Base-by-base conservation (phyloP, 2,113 vertebrate species). In the Hystrix brachyura region DNA sequence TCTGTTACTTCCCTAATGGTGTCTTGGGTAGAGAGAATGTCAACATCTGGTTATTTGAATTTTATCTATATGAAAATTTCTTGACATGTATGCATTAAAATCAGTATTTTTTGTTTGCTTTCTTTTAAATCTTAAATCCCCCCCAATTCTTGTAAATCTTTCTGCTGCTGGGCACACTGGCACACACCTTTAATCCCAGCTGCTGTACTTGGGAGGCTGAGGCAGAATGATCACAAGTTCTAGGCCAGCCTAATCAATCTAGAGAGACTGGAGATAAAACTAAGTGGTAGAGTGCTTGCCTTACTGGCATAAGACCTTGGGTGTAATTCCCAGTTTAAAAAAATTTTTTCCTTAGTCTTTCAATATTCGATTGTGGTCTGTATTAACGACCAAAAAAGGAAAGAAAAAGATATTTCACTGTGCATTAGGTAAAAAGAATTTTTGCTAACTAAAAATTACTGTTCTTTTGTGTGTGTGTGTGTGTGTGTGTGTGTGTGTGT, bases 81-180 rank as follows among this genome's bases (percentile, higher is more conserved):
- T 91, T 71, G 67, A 85, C 38, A 90, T 62, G 9, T 29, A 0
- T 74, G n/a, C 64, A 78, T 96, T 94, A 90, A 97, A 95, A 92
- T 78, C 10, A 46, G 25, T 67, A 46, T 72, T 51, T 84, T 1
- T 38, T 88, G 43, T 43, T 64, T 76, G 92, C 59, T 34, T 43
- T 21, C 85, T 81, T 25, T 32, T 38, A 38, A 38, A 38, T 38
- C 38, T 38, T 38, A 38, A 38, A 38, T 38, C 38, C 38, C 38
- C 38, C 38, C 38, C 21, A 74, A 13, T 32, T 91, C 23, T 90
- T 83, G 48, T 53, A 88, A 65, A 72, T 80, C 46, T 87, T 53
- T 29, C 17, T 64, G 72, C 25, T 48, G 43, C 72, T 48, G 46
- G 72, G 27, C 46, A 29, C 25, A 14, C 25, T 27, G 43, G 43